Evolutionary conservation across 2,797 vertebrate genomes (phyloP).

Genomic region (Masticophis lateralis): DNA sequence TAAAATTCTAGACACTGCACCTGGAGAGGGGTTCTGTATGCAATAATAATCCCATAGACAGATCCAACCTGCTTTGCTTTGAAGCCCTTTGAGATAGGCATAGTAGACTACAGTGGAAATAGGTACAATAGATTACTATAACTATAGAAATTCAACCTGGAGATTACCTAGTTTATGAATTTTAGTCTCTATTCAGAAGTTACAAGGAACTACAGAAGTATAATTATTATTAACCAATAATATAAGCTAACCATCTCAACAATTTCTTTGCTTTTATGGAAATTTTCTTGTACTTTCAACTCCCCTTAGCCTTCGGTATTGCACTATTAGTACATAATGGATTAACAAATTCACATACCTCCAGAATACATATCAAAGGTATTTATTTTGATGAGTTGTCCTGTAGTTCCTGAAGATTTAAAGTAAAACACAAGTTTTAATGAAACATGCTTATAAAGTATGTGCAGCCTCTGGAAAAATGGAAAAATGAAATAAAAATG

Average conservation of each 20-base stretch:
- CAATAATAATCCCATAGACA: not conserved
- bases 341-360: slow-evolving; percentile 69
- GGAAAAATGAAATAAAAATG: not conserved
- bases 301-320: not conserved
- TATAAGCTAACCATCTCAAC: not conserved
- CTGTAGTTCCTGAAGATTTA: slow-evolving; percentile 64
- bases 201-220: not conserved
- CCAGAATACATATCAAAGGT: slow-evolving; percentile 75
- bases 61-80: not conserved
- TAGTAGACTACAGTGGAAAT: not conserved
- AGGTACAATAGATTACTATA: not conserved
- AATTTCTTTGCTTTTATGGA: not conserved
- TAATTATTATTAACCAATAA: not conserved
- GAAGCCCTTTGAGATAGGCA: not conserved
- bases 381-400: slow-evolving; percentile 59
- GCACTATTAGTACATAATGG: no score
- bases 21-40: not conserved
- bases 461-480: not conserved
- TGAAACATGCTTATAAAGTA: not conserved
- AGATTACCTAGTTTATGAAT: not conserved
- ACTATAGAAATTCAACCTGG: not conserved
- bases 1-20: not conserved
- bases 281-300: no score
- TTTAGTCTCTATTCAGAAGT: not conserved
- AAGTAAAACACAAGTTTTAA: slow-evolving; percentile 29